These are phyloP conservation scores for Rhincodon typus DNA, from an alignment of 2,797 vertebrate genomes.

Conservation along the genomic window DNA sequence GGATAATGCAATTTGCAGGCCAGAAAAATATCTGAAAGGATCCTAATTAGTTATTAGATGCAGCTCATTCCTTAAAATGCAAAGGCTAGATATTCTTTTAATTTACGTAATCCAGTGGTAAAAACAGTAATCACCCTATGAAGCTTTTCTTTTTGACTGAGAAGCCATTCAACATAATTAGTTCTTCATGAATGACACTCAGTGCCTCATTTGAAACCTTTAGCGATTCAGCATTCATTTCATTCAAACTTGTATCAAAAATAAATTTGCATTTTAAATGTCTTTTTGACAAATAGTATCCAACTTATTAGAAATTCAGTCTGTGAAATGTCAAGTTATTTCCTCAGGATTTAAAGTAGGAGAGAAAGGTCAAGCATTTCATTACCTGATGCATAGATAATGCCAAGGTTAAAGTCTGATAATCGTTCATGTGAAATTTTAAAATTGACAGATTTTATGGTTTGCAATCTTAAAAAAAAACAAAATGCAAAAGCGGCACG, in stretches of 20 bases:
- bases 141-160: conserved; percentile 18
- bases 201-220: conserved; percentile 5
- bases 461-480: not conserved
- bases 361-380: conserved; percentile 31
- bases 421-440: conserved; percentile 26
- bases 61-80: conserved; percentile 14
- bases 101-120: conserved; percentile 29
- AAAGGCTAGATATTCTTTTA: conserved; percentile 22
- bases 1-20: conserved; percentile 24
- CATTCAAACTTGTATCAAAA: conserved; percentile 24
- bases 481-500: not conserved
- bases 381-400: conserved; percentile 35
- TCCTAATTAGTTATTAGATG: conserved; percentile 28
- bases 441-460: not conserved
- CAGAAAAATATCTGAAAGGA: not conserved
- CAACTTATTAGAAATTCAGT: conserved; percentile 16
- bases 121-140: conserved; percentile 28
- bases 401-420: conserved; percentile 30
- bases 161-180: conserved; percentile 29
- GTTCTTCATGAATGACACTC: conserved; percentile 28
- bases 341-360: conserved; percentile 26
- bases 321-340: conserved; percentile 32
- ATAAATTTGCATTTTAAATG: conserved; percentile 37
- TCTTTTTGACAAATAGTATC: conserved; percentile 30
- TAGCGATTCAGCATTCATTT: conserved; percentile 6